Evolutionary conservation across 1,140 invertebrate genomes (phyloP).

Genomic region (Drosophila mauritiana): DNA sequence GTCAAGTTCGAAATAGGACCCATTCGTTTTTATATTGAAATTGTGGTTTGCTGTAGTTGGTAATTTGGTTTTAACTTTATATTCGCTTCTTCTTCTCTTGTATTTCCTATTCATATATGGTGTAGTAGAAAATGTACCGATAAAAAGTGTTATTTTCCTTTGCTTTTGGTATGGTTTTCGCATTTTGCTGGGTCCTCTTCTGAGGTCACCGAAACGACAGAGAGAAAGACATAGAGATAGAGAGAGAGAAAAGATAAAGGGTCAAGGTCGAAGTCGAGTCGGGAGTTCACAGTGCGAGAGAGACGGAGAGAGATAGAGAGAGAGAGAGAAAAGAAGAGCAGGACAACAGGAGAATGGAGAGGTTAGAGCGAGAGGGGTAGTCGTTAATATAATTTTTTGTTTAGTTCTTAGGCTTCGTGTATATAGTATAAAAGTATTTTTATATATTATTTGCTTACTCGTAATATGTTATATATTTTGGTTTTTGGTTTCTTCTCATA

Average conservation of each 20-base stretch:
- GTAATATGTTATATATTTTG: conserved; percentile 46
- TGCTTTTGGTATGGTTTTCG: conserved; percentile 19
- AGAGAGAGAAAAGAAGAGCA: conserved; percentile 23
- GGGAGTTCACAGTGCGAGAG: conserved; percentile 20
- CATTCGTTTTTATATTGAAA: conserved; percentile 23
- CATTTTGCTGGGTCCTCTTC: conserved; percentile 18
- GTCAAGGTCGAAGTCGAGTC: conserved; percentile 39
- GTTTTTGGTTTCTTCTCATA: conserved; percentile 56
- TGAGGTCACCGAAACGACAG: conserved; percentile 48
- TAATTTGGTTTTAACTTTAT: conserved; percentile 31
- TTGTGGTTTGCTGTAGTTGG: conserved; percentile 34
- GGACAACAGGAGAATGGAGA: conserved; percentile 20
- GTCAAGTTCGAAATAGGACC: neutral
- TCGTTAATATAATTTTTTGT: conserved; percentile 38
- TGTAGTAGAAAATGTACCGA: conserved; percentile 74
- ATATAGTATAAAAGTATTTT: conserved; percentile 72
- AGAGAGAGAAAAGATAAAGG: conserved; percentile 40
- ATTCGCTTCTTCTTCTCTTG: conserved; percentile 36
- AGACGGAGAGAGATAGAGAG: neutral
- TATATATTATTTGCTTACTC: conserved; percentile 49
- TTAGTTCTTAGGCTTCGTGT: conserved; percentile 47
- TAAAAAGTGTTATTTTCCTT: conserved; percentile 52
- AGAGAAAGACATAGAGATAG: conserved; percentile 48
- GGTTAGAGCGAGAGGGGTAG: conserved; percentile 19
- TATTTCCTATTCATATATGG: conserved; percentile 56